A percentile compares a stretch with the other conserved stretches of the same genome.
phyloP scores from a whole-genome alignment of 2,888 invertebrate species.

The Eubasilissa splendida region DNA sequence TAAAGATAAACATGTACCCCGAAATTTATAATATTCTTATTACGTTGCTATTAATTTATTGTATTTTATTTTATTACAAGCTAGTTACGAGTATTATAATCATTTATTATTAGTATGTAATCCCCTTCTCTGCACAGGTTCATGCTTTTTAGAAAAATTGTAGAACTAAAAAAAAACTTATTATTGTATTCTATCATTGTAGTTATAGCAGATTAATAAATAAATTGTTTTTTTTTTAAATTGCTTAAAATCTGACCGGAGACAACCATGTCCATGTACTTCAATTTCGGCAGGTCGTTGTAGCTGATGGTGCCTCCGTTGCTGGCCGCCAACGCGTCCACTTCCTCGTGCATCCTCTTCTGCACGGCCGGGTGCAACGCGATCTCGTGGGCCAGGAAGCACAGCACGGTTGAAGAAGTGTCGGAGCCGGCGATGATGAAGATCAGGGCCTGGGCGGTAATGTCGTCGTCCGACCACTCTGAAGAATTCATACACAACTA shows the following conservation, averaged over 20 bases:
- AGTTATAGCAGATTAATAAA: too few relatives aligned
- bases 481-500: background rate
- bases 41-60: too few relatives aligned
- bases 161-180: too few relatives aligned
- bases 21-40: too few relatives aligned
- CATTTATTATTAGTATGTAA: too few relatives aligned
- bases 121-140: too few relatives aligned
- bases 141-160: too few relatives aligned
- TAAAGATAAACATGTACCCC: too few relatives aligned
- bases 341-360: constrained; percentile 71
- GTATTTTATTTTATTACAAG: too few relatives aligned
- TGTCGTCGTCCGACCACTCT: constrained; percentile 66
- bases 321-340: constrained; percentile 67
- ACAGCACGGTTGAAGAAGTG: constrained; percentile 67
- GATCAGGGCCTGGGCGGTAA: constrained; percentile 69
- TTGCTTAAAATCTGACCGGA: constrained; percentile 64
- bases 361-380: constrained; percentile 75
- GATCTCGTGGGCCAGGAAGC: constrained; percentile 73
- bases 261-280: constrained; percentile 76
- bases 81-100: too few relatives aligned
- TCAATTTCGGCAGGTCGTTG: constrained; percentile 71
- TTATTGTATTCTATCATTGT: too few relatives aligned
- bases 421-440: constrained; percentile 76
- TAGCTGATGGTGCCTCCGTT: constrained; percentile 69
- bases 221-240: too few relatives aligned